Base-by-base conservation (phyloP, 2,113 vertebrate genomes). In the Halichoeres trimaculatus region DNA sequence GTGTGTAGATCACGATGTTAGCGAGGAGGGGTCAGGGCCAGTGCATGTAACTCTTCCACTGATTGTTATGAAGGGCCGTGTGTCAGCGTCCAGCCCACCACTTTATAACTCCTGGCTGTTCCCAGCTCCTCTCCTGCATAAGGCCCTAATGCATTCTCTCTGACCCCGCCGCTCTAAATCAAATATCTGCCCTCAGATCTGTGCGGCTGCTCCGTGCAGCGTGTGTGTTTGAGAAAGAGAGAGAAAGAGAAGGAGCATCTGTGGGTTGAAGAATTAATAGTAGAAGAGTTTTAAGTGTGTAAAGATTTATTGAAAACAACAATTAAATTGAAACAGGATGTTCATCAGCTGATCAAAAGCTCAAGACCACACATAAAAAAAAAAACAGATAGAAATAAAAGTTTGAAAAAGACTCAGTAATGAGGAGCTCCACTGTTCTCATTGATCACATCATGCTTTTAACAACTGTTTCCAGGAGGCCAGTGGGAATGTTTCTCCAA, bases 111-210 rank as follows among this genome's bases (percentile, higher is more conserved):
- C 85, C 71, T 68, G 67, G 65, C 57, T 45, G 76, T 74, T 91
- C 86, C 59, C 80, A 75, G 81, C 0, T 26, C 62, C 77, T 84
- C 83, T 85, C 43, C 69, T 83, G 80, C 89, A 82, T 82, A 87
- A 88, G 84, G 89, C 83, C 84, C 82, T 93, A 94, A 93, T 93
- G 93, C 92, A 92, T 93, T 89, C 90, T 86, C 88, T 93, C 84
- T 93, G 93, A 94, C 92, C 93, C 62, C 5, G 9, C 40, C 14
- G 38, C 68, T 80, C 83, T 94, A 92, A 94, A 93, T 94, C 93
- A 93, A 75, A 78, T 64, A 79, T 80, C 74, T 73, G 76, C 74
- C 84, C 78, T 92, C 81, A 88, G 87, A 91, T 93, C 84, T 92
- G 58, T 72, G 0, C 35, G 56, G 85, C 85, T 64, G 67, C 59